These are phyloP conservation scores for Trissolcus brochymenae DNA, from an alignment of 2,888 invertebrate species.

Conservation along the genomic window DNA sequence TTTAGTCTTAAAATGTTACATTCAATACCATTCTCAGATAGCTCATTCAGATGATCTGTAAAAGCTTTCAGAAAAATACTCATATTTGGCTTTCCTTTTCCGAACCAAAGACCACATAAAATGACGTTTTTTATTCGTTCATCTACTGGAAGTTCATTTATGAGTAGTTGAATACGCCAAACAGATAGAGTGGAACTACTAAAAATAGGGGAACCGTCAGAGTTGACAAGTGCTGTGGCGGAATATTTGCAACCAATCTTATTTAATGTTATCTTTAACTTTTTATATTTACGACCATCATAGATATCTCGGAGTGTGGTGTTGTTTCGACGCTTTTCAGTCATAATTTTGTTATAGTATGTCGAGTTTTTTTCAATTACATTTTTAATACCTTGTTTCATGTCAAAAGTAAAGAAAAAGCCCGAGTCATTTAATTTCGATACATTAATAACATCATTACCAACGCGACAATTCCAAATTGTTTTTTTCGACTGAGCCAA, in stretches of 20 bases:
- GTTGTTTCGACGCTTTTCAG: background rate
- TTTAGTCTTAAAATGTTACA: no score
- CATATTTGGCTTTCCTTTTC: no score
- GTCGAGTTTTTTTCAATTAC: background rate
- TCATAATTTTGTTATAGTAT: conserved; percentile 7
- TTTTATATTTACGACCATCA: conserved; percentile 37
- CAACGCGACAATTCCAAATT: background rate
- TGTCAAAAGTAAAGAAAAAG: conserved; percentile 8
- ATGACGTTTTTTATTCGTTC: no score
- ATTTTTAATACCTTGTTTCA: conserved; percentile 7
- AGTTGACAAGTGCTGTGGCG: conserved; percentile 27
- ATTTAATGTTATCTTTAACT: no score
- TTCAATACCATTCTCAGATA: no score
- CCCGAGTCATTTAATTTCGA: background rate
- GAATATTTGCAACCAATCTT: conserved; percentile 24
- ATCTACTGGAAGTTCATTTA: no score
- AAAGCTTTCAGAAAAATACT: no score
- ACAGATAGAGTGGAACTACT: conserved; percentile 25
- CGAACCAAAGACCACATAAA: no score
- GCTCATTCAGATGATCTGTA: no score
- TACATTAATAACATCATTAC: no score
- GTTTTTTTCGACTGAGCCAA: background rate
- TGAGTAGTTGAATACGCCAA: no score
- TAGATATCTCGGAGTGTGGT: conserved; percentile 13
- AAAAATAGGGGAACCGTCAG: conserved; percentile 34